phyloP scores from a whole-genome alignment of 2,797 vertebrate genomes.

The Hirundo rustica region DNA sequence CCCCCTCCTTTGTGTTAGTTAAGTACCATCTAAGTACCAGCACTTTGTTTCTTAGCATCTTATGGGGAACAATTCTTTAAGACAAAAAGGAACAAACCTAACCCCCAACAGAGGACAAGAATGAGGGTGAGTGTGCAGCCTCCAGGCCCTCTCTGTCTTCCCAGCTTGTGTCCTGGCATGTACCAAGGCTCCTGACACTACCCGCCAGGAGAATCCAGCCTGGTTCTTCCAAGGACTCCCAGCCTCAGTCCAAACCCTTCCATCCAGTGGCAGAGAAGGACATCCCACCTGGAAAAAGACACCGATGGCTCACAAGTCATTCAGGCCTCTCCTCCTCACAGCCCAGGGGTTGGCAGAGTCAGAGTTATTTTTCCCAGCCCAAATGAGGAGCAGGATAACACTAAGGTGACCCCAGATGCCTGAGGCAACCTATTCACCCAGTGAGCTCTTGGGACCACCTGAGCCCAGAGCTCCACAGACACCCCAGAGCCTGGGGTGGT shows the following conservation, averaged over 20 bases:
- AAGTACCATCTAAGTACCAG: too few species aligned
- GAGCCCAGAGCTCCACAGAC: slow-evolving; percentile 39
- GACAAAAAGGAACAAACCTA: too few species aligned
- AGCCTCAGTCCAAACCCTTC: neutral
- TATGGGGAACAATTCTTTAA: too few species aligned
- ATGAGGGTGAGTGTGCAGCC: neutral
- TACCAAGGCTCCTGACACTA: neutral
- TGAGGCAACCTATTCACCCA: slow-evolving; percentile 58
- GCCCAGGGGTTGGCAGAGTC: neutral
- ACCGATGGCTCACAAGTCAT: accelerated
- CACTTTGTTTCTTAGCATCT: too few species aligned
- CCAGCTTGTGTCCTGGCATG: neutral
- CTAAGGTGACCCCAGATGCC: slow-evolving; percentile 49
- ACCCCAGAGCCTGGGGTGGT: slow-evolving; percentile 49
- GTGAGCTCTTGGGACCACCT: neutral
- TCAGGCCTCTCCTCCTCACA: neutral
- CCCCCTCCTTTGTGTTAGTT: too few species aligned
- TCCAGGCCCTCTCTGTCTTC: neutral
- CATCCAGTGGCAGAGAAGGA: neutral
- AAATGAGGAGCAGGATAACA: neutral
- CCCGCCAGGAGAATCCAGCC: neutral
- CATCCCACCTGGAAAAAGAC: neutral
- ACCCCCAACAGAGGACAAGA: too few species aligned
- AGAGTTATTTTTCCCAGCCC: neutral
- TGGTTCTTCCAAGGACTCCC: neutral